Evolutionary conservation across 2,113 vertebrate genomes (phyloP).

Genomic region (Barnardius zonarius): DNA sequence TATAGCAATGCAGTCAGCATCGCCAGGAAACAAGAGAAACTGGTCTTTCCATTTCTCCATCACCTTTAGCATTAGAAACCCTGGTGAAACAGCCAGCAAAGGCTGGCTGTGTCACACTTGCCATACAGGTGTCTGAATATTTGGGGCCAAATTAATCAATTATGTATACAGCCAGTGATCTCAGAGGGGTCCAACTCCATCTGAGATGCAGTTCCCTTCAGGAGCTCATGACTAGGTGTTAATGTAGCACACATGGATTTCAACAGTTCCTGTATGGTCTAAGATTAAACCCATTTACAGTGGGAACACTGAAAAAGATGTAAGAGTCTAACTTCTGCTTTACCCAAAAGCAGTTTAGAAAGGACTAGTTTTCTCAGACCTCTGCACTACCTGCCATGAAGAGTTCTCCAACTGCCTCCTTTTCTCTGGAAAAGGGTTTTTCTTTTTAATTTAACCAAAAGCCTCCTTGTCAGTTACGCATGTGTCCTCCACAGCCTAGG

Average conservation of each 20-base stretch:
- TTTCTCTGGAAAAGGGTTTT: neutral
- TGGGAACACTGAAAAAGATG: neutral
- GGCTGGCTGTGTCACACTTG: neutral
- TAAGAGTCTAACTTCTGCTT: neutral
- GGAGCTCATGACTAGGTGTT: neutral
- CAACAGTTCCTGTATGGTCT: neutral
- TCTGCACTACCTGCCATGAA: neutral
- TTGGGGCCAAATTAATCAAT: neutral
- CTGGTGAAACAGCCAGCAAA: neutral
- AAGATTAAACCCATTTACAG: neutral
- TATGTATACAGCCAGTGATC: neutral
- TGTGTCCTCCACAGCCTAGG: neutral
- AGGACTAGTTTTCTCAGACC: neutral
- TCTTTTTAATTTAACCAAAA: neutral
- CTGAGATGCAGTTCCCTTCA: neutral
- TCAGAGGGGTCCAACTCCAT: neutral
- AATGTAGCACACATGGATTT: rapidly evolving
- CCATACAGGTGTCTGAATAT: neutral
- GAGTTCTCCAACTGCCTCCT: neutral
- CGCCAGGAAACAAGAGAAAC: neutral
- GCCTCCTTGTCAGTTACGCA: neutral
- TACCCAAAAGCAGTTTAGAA: neutral
- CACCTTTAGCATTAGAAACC: rapidly evolving
- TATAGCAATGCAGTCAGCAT: too few species aligned
- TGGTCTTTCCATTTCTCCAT: too few species aligned